A percentile compares a stretch with the other conserved stretches of the same genome.
These are phyloP conservation scores for Ahaetulla prasina DNA, from an alignment of 2,113 vertebrate genomes.

Conservation along the genomic window DNA sequence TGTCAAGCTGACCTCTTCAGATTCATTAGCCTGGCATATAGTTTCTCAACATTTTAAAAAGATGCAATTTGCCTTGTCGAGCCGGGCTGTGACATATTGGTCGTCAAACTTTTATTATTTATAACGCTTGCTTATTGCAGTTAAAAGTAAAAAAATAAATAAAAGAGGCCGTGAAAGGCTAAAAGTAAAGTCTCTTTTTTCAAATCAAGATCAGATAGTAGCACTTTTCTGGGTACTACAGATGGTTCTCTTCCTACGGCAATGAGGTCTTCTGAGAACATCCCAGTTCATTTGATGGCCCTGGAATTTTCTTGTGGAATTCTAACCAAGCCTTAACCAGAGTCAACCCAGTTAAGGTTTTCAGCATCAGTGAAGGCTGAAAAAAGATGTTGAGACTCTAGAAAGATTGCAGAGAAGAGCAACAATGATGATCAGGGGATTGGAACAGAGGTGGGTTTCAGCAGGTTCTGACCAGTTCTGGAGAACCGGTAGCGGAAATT, in stretches of 20 bases:
- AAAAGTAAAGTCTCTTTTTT: not conserved
- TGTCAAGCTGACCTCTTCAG: not conserved
- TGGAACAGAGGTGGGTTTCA: no score
- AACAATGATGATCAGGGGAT: no score
- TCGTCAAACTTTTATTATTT: not conserved
- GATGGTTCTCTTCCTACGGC: no score
- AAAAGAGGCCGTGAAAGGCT: not conserved
- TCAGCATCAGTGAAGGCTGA: no score
- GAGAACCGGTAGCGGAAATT: no score
- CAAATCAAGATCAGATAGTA: not conserved
- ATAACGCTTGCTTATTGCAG: not conserved
- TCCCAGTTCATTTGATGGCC: not conserved
- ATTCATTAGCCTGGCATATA: not conserved
- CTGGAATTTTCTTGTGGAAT: no score
- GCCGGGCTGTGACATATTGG: not conserved
- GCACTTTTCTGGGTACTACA: not conserved
- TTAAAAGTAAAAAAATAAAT: not conserved
- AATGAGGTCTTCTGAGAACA: not conserved
- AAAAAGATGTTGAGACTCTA: no score
- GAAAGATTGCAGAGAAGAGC: no score
- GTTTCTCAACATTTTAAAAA: not conserved
- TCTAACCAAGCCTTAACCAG: no score
- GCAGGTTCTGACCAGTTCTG: no score
- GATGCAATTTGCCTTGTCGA: not conserved
- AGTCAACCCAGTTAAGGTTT: no score